Evolutionary conservation across 2,888 invertebrate species (phyloP), one percentile per base, ranked within the genome.

Genomic region (Julus scanicus): DNA sequence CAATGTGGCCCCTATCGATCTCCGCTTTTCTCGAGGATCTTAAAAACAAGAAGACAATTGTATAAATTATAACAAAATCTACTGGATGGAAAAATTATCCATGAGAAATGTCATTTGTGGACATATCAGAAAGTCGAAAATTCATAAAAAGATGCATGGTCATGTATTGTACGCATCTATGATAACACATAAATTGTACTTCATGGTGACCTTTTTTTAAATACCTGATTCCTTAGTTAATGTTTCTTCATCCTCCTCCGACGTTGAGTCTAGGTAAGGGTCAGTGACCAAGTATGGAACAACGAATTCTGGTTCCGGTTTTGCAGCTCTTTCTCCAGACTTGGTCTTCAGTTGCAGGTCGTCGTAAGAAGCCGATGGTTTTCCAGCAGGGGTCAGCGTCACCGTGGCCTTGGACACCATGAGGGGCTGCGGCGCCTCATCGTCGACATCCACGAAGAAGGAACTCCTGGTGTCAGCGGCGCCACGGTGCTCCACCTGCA

Each of bases 401-500:
- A 88, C 84, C 5, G 17, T 88, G 5, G 84, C 88, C 17, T 44
- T 83, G 15, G 88, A 88, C 9, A 84, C 88, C 39, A 84, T 3
- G 17, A 71, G n/a, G 29, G 15, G 84, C n/a, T n/a, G 17, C 40
- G n/a, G 44, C 8, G 17, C 6, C n/a, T 39, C 85, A 6, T n/a
- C n/a, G 71, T 87, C 80, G 40, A 20, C 80, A 80, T 87, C 87
- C 5, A 71, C 29, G 80, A 80, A 71, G 20, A 87, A 87, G n/a
- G 87, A 71, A n/a, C 53, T 86, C 8, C 86, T 4, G 37, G 49
- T 48, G 17, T n/a, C n/a, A n/a, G n/a, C n/a, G n/a, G n/a, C n/a
- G n/a, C n/a, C n/a, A n/a, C n/a, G n/a, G n/a, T n/a, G n/a, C n/a
- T 93, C 92, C 92, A 93, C 93, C 90, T 94, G 94, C 0, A 96